Evolutionary conservation across 2,113 vertebrate species (phyloP).

Genomic region (Pterocles orientalis): DNA sequence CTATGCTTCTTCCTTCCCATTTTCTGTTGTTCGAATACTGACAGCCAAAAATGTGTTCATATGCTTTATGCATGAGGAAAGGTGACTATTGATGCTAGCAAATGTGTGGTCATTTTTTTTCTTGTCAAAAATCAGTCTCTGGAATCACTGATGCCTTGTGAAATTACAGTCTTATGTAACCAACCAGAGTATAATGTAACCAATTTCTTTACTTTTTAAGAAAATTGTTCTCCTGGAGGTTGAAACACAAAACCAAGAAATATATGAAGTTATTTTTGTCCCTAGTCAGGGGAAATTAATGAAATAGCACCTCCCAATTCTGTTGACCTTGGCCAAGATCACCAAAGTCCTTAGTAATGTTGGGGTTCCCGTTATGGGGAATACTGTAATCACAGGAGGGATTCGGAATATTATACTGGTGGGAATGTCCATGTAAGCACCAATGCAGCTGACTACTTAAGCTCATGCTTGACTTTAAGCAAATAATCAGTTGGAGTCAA

Average conservation of each 20-base stretch:
- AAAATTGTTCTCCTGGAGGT: constrained; percentile 61
- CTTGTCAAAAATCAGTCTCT: constrained; percentile 51
- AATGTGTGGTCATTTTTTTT: constrained; percentile 56
- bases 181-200: constrained; percentile 36
- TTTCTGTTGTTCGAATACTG: neutral
- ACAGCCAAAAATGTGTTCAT: neutral
- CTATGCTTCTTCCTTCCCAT: constrained; percentile 27
- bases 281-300: constrained; percentile 59
- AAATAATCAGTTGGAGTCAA: constrained; percentile 8
- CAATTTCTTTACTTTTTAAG: constrained; percentile 44
- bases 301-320: constrained; percentile 58
- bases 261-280: constrained; percentile 57
- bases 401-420: constrained; percentile 43
- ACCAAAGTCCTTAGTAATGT: constrained; percentile 3
- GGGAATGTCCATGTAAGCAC: constrained; percentile 12
- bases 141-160: constrained; percentile 51
- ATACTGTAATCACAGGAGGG: constrained; percentile 27
- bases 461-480: neutral
- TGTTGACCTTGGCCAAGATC: constrained; percentile 48
- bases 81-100: constrained; percentile 32
- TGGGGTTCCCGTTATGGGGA: constrained; percentile 48
- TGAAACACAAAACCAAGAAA: constrained; percentile 56
- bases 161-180: constrained; percentile 58
- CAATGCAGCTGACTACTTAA: neutral
- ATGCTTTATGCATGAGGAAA: constrained; percentile 32